A percentile compares a stretch with the other conserved stretches of the same genome.
Evolutionary conservation across 2,797 vertebrate genomes (phyloP).

Genomic region (Acanthurus lineatus): DNA sequence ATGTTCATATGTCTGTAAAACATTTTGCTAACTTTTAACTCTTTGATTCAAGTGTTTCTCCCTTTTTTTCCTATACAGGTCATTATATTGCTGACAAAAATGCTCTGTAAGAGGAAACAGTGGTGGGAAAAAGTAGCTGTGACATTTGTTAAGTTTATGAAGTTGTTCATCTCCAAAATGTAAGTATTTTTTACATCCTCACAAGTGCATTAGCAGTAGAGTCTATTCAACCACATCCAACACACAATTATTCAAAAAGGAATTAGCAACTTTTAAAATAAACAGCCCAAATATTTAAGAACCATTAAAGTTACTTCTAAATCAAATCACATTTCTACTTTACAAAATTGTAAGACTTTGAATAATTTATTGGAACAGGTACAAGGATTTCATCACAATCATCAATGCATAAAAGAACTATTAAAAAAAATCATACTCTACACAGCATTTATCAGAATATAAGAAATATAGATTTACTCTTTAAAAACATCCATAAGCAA

Average conservation of each 20-base stretch:
- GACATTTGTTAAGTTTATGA: too few species aligned
- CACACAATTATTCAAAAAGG: neutral
- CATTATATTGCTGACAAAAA: neutral
- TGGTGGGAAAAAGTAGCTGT: too few species aligned
- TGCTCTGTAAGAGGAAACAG: neutral
- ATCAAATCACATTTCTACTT: slow-evolving; percentile 44
- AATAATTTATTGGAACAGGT: slow-evolving; percentile 86
- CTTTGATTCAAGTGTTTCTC: neutral
- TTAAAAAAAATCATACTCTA: slow-evolving; percentile 74
- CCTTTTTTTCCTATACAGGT: neutral
- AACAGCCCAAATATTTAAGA: too few species aligned
- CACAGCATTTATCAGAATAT: slow-evolving; percentile 81
- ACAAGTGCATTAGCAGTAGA: neutral
- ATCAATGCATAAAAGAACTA: slow-evolving; percentile 77
- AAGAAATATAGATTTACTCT: slow-evolving; percentile 83
- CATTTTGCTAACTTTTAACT: neutral
- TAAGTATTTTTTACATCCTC: neutral
- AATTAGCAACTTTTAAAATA: neutral
- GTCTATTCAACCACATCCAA: neutral
- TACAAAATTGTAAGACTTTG: slow-evolving; percentile 52
- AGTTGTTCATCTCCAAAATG: neutral
- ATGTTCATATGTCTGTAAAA: neutral
- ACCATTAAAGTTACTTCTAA: slow-evolving; percentile 3
- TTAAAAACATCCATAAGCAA: slow-evolving; percentile 80
- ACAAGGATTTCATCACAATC: slow-evolving; percentile 80